A percentile compares a stretch with the other conserved stretches of the same genome.
Conservation (phyloP, 2,888 invertebrate genomes). For the Sarcophaga subvicina region DNA sequence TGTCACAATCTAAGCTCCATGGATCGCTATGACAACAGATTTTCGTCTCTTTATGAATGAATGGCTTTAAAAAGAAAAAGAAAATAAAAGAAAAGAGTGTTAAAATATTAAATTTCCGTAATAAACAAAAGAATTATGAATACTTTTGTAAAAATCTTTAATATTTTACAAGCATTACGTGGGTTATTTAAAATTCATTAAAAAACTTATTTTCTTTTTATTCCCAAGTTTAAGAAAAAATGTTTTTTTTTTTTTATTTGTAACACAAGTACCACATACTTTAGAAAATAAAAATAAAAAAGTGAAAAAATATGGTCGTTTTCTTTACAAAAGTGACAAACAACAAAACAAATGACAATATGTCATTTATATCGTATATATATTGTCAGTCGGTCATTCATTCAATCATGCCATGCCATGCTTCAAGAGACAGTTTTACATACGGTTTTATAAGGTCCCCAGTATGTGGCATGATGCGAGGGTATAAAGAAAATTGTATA, state of each 20-base stretch:
- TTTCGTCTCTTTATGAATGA: no score
- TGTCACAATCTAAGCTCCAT: slow-evolving; percentile 6
- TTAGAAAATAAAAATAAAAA: no score
- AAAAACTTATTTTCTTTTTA: slow-evolving; percentile 15
- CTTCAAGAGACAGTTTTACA: no score
- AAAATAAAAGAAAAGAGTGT: slow-evolving; percentile 26
- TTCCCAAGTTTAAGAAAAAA: neutral
- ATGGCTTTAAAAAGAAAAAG: neutral
- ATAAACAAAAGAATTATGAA: slow-evolving; percentile 39
- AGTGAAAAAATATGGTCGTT: no score
- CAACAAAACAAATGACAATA: slow-evolving; percentile 41
- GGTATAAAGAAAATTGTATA: neutral
- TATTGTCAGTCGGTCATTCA: no score
- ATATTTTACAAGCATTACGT: neutral
- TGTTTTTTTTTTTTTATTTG: neutral
- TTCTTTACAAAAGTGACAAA: neutral
- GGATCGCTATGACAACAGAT: slow-evolving; percentile 10
- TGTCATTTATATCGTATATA: slow-evolving; percentile 34
- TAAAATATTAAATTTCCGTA: slow-evolving; percentile 42
- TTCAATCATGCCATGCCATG: no score
- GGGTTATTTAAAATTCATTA: slow-evolving; percentile 36
- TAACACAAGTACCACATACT: neutral
- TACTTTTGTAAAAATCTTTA: neutral
- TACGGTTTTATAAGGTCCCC: no score
- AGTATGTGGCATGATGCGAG: neutral